These are phyloP conservation scores for Emesis russula DNA, from an alignment of 2,888 invertebrate species.

Conservation along the genomic window DNA sequence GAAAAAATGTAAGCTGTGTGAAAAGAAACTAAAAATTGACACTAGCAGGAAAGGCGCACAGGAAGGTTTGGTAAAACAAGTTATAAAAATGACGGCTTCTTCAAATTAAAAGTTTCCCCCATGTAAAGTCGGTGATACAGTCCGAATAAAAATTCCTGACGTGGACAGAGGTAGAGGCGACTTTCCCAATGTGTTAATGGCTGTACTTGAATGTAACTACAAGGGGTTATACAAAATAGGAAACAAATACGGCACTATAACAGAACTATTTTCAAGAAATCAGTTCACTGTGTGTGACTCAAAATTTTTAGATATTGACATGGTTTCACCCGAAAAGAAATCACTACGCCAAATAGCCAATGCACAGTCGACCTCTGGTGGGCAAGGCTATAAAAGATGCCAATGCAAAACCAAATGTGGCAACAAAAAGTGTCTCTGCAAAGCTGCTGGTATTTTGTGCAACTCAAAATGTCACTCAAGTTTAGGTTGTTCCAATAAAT, in stretches of 20 bases:
- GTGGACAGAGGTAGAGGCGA: conserved; percentile 35
- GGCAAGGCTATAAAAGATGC: conserved; percentile 77
- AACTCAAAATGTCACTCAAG: too few relatives aligned
- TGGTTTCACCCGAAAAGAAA: conserved; percentile 17
- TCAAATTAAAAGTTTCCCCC: conserved; percentile 46
- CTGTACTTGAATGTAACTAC: conserved; percentile 28
- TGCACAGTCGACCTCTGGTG: conserved; percentile 70
- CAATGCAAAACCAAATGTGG: conserved; percentile 70
- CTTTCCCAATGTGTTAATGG: conserved; percentile 35
- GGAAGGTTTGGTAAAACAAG: conserved; percentile 41
- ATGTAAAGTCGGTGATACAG: conserved; percentile 47
- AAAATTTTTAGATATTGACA: conserved; percentile 72
- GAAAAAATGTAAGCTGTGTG: conserved; percentile 22
- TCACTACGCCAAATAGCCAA: conserved; percentile 68
- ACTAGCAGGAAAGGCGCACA: conserved; percentile 23
- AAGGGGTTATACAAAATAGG: conserved; percentile 21
- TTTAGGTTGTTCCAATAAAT: too few relatives aligned
- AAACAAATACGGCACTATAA: conserved; percentile 55
- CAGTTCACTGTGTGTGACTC: conserved; percentile 78
- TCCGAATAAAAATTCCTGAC: conserved; percentile 48
- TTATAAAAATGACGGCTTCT: conserved; percentile 38
- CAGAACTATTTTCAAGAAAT: conserved; percentile 80
- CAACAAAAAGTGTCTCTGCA: conserved; percentile 55
- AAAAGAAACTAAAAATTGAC: conserved; percentile 27
- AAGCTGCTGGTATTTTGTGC: too few relatives aligned